Conservation (phyloP, 1,140 invertebrate species). For the Drosophila navojoa region DNA sequence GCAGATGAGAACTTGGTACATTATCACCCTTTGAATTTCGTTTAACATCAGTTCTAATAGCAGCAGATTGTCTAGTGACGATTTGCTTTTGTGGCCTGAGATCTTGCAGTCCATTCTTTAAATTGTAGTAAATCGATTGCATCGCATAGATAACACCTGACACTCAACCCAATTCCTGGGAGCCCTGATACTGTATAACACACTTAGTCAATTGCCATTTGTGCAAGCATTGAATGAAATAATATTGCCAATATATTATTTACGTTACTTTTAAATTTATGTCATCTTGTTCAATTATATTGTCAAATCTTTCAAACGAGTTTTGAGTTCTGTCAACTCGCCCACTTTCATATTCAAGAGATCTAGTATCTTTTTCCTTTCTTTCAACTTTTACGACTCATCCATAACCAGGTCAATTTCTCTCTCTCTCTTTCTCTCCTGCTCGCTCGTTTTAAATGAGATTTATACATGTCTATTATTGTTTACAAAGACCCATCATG, state of each 20-base stretch:
- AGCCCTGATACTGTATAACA: not conserved
- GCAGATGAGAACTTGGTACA: no score
- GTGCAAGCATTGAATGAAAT: not conserved
- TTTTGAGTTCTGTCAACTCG: not conserved
- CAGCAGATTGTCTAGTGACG: not conserved
- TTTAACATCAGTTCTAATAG: not conserved
- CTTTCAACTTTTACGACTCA: not conserved
- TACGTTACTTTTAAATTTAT: constrained; percentile 25
- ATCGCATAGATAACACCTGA: not conserved
- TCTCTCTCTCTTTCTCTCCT: not conserved
- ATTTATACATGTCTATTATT: not conserved
- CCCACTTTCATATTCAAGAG: not conserved
- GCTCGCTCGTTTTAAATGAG: no score
- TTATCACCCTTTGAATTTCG: not conserved
- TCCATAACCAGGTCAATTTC: not conserved
- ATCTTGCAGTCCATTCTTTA: not conserved
- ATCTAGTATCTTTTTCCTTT: not conserved
- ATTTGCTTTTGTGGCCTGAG: not conserved
- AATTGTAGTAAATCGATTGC: not conserved
- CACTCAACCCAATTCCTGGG: not conserved
- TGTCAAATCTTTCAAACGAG: not conserved
- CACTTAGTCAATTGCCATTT: constrained; percentile 11
- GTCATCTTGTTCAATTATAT: not conserved
- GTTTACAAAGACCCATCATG: constrained; percentile 13
- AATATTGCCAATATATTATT: constrained; percentile 17